These are phyloP conservation scores for Aricia artaxerxes DNA, from an alignment of 2,888 invertebrate species.

Conservation along the genomic window DNA sequence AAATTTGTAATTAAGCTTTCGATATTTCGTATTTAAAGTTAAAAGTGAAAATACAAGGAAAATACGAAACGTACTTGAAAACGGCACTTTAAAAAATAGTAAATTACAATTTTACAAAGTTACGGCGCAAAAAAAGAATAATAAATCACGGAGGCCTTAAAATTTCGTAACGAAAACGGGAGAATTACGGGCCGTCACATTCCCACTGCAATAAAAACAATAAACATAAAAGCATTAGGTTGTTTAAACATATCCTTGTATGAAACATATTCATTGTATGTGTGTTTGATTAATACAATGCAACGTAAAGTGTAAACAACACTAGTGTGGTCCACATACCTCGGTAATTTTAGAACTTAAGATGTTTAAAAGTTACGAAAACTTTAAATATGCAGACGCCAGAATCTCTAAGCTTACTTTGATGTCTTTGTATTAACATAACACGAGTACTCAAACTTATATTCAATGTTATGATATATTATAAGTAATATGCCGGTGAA, in stretches of 20 bases:
- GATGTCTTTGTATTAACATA: slow-evolving; percentile 6
- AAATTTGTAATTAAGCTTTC: background rate
- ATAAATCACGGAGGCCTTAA: slow-evolving; percentile 16
- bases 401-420: slow-evolving; percentile 5
- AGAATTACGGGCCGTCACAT: slow-evolving; percentile 23
- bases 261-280: slow-evolving; percentile 39
- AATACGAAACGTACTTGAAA: background rate
- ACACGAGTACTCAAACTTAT: too few species aligned
- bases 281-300: slow-evolving; percentile 33
- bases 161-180: slow-evolving; percentile 12
- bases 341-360: background rate
- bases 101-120: background rate
- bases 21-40: background rate
- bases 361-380: slow-evolving; percentile 3
- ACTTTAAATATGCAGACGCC: background rate
- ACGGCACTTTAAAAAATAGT: background rate
- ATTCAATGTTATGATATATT: too few species aligned
- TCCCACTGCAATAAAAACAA: slow-evolving; percentile 17
- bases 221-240: slow-evolving; percentile 29
- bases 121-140: background rate
- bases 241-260: slow-evolving; percentile 38
- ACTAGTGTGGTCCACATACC: slow-evolving; percentile 30
- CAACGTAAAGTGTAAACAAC: slow-evolving; percentile 32
- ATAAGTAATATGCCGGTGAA: too few species aligned
- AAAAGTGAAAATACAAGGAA: background rate